Percentiles rank a stretch among this genome's conserved stretches.
These are phyloP conservation scores for Drosophila affinis DNA, from an alignment of 2,888 invertebrate species.

Conservation along the genomic window DNA sequence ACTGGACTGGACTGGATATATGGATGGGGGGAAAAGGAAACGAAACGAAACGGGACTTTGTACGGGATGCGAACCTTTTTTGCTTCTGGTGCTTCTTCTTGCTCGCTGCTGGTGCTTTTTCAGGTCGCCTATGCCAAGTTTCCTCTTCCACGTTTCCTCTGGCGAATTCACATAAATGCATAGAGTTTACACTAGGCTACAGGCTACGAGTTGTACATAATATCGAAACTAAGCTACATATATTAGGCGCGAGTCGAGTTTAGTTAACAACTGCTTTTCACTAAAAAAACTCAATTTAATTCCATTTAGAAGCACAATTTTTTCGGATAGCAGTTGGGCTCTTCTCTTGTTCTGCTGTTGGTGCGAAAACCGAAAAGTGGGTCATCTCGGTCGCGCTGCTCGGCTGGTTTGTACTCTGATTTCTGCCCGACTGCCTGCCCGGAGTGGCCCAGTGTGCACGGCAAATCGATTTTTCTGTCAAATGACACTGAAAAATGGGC, in stretches of 20 bases:
- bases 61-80: conserved; percentile 67
- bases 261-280: conserved; percentile 57
- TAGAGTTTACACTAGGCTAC: conserved; percentile 70
- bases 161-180: conserved; percentile 78
- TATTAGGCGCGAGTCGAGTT: conserved; percentile 28
- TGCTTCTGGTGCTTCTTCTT: conserved; percentile 58
- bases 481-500: conserved; percentile 77
- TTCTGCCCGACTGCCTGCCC: conserved; percentile 71
- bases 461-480: conserved; percentile 81
- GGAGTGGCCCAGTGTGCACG: conserved; percentile 74
- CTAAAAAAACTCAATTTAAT: conserved; percentile 62
- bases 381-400: conserved; percentile 83
- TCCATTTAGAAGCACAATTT: conserved; percentile 45
- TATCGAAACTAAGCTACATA: conserved; percentile 55
- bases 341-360: conserved; percentile 44
- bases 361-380: conserved; percentile 83
- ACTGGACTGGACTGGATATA: neutral
- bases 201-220: conserved; percentile 56
- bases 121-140: conserved; percentile 72
- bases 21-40: neutral
- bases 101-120: conserved; percentile 66
- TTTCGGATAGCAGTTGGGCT: conserved; percentile 75
- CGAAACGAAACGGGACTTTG: neutral
- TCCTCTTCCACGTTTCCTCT: conserved; percentile 64
- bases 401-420: conserved; percentile 81